Percentiles rank a stretch among this genome's conserved stretches.
These are phyloP conservation scores for Hirtodrosophila alboralis DNA, from an alignment of 2,888 invertebrate species.

Conservation along the genomic window DNA sequence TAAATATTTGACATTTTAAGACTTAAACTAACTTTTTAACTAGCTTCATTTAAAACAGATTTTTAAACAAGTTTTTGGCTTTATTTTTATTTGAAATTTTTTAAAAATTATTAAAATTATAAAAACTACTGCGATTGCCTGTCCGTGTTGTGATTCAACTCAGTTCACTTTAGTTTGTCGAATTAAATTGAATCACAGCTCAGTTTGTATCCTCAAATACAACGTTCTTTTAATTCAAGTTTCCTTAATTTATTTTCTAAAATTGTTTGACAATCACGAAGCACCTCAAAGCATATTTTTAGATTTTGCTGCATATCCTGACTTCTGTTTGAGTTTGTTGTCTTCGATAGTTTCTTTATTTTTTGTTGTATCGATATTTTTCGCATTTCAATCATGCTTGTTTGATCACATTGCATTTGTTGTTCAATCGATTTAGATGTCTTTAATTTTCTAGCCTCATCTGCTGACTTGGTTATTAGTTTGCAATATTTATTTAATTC, in stretches of 20 bases:
- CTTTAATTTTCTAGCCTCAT: too few species aligned
- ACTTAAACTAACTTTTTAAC: too few species aligned
- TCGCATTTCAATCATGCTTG: too few species aligned
- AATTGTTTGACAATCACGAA: conserved; percentile 38
- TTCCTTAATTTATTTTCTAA: conserved; percentile 28
- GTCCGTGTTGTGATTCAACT: conserved; percentile 13
- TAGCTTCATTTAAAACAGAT: too few species aligned
- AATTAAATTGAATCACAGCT: conserved; percentile 17
- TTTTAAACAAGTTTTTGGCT: too few species aligned
- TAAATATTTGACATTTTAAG: conserved; percentile 23
- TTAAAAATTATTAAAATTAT: not conserved
- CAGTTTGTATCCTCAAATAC: conserved; percentile 4
- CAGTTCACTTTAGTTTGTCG: not conserved
- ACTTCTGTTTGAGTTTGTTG: too few species aligned
- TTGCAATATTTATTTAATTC: too few species aligned
- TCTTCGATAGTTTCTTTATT: too few species aligned
- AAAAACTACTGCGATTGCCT: conserved; percentile 10
- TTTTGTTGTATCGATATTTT: too few species aligned
- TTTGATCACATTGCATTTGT: not conserved
- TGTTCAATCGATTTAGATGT: not conserved
- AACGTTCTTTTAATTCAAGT: conserved; percentile 4
- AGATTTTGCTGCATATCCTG: conserved; percentile 12
- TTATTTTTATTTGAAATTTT: not conserved
- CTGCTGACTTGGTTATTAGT: too few species aligned
- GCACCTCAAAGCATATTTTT: conserved; percentile 11